Evolutionary conservation across 2,113 vertebrate species (phyloP).

Genomic region (Ictidomys tridecemlineatus): DNA sequence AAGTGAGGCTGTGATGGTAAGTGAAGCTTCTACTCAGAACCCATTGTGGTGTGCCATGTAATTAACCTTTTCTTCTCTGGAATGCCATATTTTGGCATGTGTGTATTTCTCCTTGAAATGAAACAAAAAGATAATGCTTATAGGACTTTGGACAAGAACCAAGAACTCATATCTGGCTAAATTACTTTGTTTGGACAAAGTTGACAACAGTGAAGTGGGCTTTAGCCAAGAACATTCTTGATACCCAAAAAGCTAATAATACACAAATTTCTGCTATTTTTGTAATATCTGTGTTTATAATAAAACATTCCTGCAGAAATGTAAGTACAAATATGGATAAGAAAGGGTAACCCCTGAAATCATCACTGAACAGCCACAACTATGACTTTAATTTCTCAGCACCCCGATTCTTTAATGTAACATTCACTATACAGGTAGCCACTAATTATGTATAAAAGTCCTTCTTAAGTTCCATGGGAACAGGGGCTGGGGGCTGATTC

Average conservation of each 20-base stretch:
- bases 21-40: not conserved
- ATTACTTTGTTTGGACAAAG: not conserved
- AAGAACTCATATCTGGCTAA: not conserved
- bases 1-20: not conserved
- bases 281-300: not conserved
- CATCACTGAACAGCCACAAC: not conserved
- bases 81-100: not conserved
- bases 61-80: not conserved
- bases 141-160: not conserved
- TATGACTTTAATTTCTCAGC: not conserved
- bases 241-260: not conserved
- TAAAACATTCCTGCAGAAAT: not conserved
- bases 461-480: not conserved
- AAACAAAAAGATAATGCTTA: constrained; percentile 3
- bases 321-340: not conserved
- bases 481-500: not conserved
- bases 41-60: not conserved
- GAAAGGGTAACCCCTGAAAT: not conserved
- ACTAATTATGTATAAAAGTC: not conserved
- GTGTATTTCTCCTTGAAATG: constrained; percentile 44
- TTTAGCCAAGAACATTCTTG: constrained; percentile 16
- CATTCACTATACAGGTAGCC: not conserved
- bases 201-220: not conserved
- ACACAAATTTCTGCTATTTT: not conserved
- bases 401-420: not conserved